Percentiles rank a stretch among this genome's conserved stretches.
These are phyloP conservation scores for Drosophila insularis DNA, from an alignment of 1,140 invertebrate species.

Conservation along the genomic window DNA sequence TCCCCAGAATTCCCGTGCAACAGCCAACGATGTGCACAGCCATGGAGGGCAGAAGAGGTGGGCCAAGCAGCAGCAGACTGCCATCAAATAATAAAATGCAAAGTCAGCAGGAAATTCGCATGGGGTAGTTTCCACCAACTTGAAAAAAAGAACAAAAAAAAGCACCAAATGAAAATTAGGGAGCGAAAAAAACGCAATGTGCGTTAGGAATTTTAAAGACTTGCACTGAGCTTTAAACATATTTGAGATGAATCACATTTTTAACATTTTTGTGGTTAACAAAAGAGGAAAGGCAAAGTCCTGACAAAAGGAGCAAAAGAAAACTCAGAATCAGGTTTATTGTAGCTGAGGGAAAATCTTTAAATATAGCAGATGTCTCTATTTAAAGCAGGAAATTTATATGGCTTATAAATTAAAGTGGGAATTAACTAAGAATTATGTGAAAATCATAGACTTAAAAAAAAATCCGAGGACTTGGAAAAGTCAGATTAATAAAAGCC, in stretches of 20 bases:
- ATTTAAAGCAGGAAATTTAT: too few species aligned
- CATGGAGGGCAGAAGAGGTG: not conserved
- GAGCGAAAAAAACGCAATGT: slow-evolving; percentile 23
- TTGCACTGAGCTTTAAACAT: not conserved
- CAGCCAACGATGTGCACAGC: not conserved
- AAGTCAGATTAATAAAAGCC: too few species aligned
- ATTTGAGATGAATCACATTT: not conserved
- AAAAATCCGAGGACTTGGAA: too few species aligned
- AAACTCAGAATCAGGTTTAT: too few species aligned
- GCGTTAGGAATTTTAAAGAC: slow-evolving; percentile 30
- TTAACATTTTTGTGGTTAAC: too few species aligned
- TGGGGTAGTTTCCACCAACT: slow-evolving; percentile 40
- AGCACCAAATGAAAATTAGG: not conserved
- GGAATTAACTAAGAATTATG: too few species aligned
- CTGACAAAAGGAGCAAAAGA: too few species aligned
- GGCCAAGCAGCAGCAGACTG: slow-evolving; percentile 33
- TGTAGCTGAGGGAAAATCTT: too few species aligned
- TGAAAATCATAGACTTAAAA: too few species aligned
- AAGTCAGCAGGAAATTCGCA: slow-evolving; percentile 66
- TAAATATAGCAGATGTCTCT: too few species aligned
- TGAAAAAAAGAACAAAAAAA: not conserved
- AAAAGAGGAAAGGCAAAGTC: too few species aligned
- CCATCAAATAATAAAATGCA: slow-evolving; percentile 60
- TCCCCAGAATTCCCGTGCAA: not conserved
- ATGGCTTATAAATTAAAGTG: too few species aligned